Evolutionary conservation across 1,140 invertebrate genomes (phyloP).

Genomic region (Neodiprion fabricii): DNA sequence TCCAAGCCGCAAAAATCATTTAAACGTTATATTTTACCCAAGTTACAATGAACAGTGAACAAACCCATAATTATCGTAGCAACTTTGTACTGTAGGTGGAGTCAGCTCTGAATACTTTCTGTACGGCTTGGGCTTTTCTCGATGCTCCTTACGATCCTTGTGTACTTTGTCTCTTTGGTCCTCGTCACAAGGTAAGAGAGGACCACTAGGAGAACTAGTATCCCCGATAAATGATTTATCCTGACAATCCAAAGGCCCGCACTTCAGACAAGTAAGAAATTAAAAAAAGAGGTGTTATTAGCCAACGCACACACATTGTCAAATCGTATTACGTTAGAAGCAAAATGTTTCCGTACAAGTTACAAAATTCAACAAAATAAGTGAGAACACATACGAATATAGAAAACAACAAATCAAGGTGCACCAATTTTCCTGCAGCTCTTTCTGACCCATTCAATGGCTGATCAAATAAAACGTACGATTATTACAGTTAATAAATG

Average conservation of each 20-base stretch:
- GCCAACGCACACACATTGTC: background rate
- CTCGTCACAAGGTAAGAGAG: slow-evolving; percentile 38
- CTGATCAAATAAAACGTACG: too few species aligned
- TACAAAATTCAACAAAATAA: too few species aligned
- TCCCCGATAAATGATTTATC: slow-evolving; percentile 44
- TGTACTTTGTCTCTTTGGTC: slow-evolving; percentile 43
- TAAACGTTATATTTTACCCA: too few species aligned
- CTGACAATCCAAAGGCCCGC: slow-evolving; percentile 36
- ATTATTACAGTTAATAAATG: too few species aligned
- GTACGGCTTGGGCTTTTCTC: slow-evolving; percentile 47
- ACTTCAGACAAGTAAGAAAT: slow-evolving; percentile 28
- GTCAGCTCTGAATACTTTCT: slow-evolving; percentile 54
- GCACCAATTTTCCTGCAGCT: too few species aligned
- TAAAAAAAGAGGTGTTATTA: slow-evolving; percentile 12
- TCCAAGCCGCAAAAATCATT: too few species aligned
- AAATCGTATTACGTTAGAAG: background rate
- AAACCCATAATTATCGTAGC: slow-evolving; percentile 53
- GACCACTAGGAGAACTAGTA: slow-evolving; percentile 46
- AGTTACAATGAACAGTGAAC: slow-evolving; percentile 7
- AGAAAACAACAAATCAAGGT: too few species aligned
- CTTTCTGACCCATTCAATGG: too few species aligned
- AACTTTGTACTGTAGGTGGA: slow-evolving; percentile 39
- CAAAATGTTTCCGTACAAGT: background rate
- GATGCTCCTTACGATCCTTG: slow-evolving; percentile 48
- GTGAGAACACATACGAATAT: too few species aligned